A percentile compares a stretch with the other conserved stretches of the same genome.
phyloP scores from a whole-genome alignment of 2,888 invertebrate species.

The Salpingus planirostris region DNA sequence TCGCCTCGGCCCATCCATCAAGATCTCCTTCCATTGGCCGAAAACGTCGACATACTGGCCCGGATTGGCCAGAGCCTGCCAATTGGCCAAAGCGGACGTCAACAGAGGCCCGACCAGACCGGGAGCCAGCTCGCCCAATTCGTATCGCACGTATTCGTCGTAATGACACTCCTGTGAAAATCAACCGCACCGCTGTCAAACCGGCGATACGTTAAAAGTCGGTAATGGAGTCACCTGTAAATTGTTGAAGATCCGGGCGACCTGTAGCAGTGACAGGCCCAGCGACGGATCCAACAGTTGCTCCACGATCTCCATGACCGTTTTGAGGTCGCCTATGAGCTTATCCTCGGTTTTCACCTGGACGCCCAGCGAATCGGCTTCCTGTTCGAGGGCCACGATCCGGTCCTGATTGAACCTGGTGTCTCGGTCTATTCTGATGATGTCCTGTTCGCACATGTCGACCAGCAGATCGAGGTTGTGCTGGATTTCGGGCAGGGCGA shows the following conservation, averaged over 20 bases:
- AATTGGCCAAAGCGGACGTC: conserved; percentile 62
- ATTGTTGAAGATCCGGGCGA: conserved; percentile 49
- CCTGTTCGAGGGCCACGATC: conserved; percentile 69
- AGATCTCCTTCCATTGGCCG: conserved; percentile 60
- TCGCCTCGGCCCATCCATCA: conserved; percentile 39
- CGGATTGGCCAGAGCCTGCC: too few relatives aligned
- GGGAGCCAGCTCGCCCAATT: conserved; percentile 73
- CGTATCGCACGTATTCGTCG: conserved; percentile 76
- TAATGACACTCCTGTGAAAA: conserved; percentile 53
- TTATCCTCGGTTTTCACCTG: conserved; percentile 62
- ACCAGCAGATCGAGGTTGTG: conserved; percentile 89
- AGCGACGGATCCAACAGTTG: conserved; percentile 46
- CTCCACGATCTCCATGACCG: conserved; percentile 60
- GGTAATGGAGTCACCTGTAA: too few relatives aligned
- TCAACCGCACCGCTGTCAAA: too few relatives aligned
- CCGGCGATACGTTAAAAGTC: too few relatives aligned
- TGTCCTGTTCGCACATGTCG: conserved; percentile 92
- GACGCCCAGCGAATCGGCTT: conserved; percentile 60
- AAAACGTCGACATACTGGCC: conserved; percentile 56
- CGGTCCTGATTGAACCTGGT: conserved; percentile 70
- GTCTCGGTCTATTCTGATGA: conserved; percentile 75
- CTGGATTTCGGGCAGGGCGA: conserved; percentile 78
- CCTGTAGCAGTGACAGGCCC: conserved; percentile 50
- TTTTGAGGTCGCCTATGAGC: conserved; percentile 62
- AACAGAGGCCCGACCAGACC: conserved; percentile 77